These are phyloP conservation scores for Schizothorax lantsangensis DNA, from an alignment of 2,797 vertebrate species.

Conservation along the genomic window DNA sequence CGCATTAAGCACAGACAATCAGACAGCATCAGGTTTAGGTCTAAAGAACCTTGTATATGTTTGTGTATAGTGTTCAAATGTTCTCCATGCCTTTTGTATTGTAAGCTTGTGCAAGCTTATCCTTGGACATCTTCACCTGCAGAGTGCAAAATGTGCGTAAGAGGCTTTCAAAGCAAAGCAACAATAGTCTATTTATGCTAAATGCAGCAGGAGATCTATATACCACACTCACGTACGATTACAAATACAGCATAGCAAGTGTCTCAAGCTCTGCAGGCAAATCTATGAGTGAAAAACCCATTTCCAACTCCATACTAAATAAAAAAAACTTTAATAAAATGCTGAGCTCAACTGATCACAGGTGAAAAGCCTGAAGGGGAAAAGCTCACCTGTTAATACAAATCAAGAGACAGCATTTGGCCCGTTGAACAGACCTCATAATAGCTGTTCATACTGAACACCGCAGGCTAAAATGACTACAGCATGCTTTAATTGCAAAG, in stretches of 20 bases:
- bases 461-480: slow-evolving; percentile 72
- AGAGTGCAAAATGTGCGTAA: slow-evolving; percentile 32
- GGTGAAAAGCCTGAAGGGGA: slow-evolving; percentile 62
- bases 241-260: slow-evolving; percentile 16
- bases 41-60: background rate
- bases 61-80: background rate
- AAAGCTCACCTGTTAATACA: slow-evolving; percentile 79
- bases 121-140: slow-evolving; percentile 36
- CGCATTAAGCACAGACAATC: slow-evolving; percentile 40
- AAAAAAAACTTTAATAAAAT: slow-evolving; percentile 66
- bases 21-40: slow-evolving; percentile 61
- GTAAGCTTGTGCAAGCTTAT: slow-evolving; percentile 21
- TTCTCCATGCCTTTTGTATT: background rate
- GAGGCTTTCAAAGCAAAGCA: slow-evolving; percentile 28
- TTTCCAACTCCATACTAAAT: slow-evolving; percentile 44
- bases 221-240: slow-evolving; percentile 1
- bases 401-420: slow-evolving; percentile 78
- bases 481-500: slow-evolving; percentile 79
- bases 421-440: slow-evolving; percentile 75
- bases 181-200: slow-evolving; percentile 16
- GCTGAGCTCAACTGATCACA: slow-evolving; percentile 72
- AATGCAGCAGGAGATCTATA: background rate
- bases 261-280: slow-evolving; percentile 2
- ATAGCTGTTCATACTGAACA: slow-evolving; percentile 79
- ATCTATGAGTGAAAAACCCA: slow-evolving; percentile 23